phyloP scores from a whole-genome alignment of 1,140 invertebrate species.

The Bombus pyrosoma region DNA sequence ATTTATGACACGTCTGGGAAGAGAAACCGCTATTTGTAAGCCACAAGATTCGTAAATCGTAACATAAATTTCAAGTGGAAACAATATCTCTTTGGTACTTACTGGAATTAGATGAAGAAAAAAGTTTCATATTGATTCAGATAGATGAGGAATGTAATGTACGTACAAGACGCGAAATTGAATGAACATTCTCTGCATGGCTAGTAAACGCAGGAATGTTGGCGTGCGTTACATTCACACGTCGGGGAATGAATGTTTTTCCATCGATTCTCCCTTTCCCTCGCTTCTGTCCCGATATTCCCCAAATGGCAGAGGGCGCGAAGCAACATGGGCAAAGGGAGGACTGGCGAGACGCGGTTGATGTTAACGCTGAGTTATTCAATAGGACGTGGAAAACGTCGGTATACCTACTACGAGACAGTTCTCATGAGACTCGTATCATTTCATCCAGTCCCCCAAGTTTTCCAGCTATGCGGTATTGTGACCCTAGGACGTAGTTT shows the following conservation, averaged over 20 bases:
- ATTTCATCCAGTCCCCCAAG: conserved; percentile 56
- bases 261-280: conserved; percentile 49
- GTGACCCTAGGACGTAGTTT: conserved; percentile 49
- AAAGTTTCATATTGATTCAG: neutral
- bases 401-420: conserved; percentile 39
- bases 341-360: conserved; percentile 4
- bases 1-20: neutral
- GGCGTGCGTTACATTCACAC: neutral
- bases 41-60: neutral
- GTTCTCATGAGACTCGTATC: conserved; percentile 63
- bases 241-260: conserved; percentile 25
- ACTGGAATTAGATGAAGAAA: neutral
- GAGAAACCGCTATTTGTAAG: neutral
- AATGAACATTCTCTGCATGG: neutral
- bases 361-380: conserved; percentile 68
- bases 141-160: no score
- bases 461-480: conserved; percentile 46
- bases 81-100: neutral
- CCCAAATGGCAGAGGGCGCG: conserved; percentile 52
- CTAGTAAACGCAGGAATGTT: no score
- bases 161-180: neutral
- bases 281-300: conserved; percentile 30
- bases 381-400: conserved; percentile 55
- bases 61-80: neutral
- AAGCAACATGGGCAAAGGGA: conserved; percentile 19